Conservation (phyloP, 2,888 invertebrate species). For the Hirtodrosophila alboralis region DNA sequence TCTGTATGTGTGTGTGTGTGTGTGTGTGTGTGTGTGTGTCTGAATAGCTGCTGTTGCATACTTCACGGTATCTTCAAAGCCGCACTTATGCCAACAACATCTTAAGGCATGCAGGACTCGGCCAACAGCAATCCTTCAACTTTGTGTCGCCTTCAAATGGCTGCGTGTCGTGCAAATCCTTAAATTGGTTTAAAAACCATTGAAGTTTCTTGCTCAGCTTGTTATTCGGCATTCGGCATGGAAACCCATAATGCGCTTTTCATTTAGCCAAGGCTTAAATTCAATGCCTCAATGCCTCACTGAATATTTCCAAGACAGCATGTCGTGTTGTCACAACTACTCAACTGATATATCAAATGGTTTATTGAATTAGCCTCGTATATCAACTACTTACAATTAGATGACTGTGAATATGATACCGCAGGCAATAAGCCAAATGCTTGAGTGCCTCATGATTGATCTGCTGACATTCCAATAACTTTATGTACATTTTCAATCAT, state of each 20-base stretch:
- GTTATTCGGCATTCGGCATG: not conserved
- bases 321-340: constrained; percentile 22
- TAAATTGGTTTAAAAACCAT: constrained; percentile 61
- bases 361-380: constrained; percentile 42
- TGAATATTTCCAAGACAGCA: not conserved
- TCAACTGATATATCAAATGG: constrained; percentile 12
- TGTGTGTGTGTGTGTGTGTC: constrained; percentile 3
- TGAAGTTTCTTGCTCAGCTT: constrained; percentile 15
- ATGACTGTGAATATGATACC: constrained; percentile 5
- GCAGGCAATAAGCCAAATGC: constrained; percentile 4
- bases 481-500: not conserved
- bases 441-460: constrained; percentile 35
- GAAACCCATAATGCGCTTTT: constrained; percentile 43
- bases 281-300: not conserved
- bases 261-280: constrained; percentile 26
- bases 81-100: constrained; percentile 57
- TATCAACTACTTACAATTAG: constrained; percentile 25
- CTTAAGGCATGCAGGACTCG: constrained; percentile 20
- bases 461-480: constrained; percentile 4
- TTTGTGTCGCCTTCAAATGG: constrained; percentile 42
- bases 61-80: constrained; percentile 62
- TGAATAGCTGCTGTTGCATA: constrained; percentile 55
- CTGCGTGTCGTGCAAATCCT: constrained; percentile 54
- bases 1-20: constrained; percentile 1
- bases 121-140: constrained; percentile 28